Evolutionary conservation across 1,140 invertebrate species (phyloP), one percentile per base, ranked within the genome.

Genomic region (Drosophila ficusphila): DNA sequence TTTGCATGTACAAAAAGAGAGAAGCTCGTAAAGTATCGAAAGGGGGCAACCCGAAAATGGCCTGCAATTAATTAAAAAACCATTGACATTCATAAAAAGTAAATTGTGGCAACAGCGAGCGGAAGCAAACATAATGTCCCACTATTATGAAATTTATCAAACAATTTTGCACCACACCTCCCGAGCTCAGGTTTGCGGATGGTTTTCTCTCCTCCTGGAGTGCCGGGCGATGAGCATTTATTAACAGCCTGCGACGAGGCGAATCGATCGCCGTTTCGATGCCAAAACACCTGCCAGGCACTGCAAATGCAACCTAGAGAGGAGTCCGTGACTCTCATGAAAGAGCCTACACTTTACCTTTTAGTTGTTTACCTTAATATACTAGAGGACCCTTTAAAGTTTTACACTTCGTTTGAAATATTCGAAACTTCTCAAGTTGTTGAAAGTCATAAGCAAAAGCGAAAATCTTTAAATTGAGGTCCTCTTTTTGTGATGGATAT

Each of bases 11-110:
- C 29, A 69, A 42, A 60, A 12, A 12, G 16, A 46, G 38, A 53
- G 25, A 31, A 14, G 46, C 56, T 51, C 68, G 57, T 72, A 72
- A 72, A 72, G 41, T 49, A 70, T 71, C 14, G 21, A 29, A 58
- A 51, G 42, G 56, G 18, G 44, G 51, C 36, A 46, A 57, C 42
- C 34, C 36, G 58, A 73, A 76, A 88, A 88, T 78, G 76, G 65
- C 65, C 64, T 58, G 75, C 70, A 88, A 88, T 88, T 88, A 88
- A 88, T 88, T 88, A 88, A 88, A 88, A 88, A 88, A 36, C 82
- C 77, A 88, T 88, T 88, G 82, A 88, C 82, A 88, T 88, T 88
- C 82, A 88, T 88, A 88, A 88, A 88, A 72, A 88, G 78, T 88
- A 88, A 88, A 88, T 88, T 88, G 83, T 76, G 82, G 82, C 82